These are phyloP conservation scores for Prunella fulvescens DNA, from an alignment of 2,113 vertebrate genomes.

Conservation along the genomic window DNA sequence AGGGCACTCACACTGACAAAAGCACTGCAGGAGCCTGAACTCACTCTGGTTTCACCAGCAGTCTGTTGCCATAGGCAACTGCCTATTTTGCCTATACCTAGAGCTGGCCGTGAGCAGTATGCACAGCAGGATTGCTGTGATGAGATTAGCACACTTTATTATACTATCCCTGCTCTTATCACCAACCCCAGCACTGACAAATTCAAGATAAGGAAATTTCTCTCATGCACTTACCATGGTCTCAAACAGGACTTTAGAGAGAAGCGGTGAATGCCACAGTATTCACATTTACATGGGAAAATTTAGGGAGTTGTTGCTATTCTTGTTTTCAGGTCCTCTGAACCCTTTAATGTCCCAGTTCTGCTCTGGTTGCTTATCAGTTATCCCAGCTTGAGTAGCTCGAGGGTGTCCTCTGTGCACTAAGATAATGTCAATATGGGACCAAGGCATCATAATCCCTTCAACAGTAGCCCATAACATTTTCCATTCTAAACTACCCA, in stretches of 20 bases:
- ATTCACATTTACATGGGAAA: constrained; percentile 37
- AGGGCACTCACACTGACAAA: not conserved
- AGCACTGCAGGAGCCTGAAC: constrained; percentile 2
- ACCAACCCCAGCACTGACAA: constrained; percentile 30
- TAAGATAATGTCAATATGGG: not conserved
- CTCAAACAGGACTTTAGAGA: constrained; percentile 18
- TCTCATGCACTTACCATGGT: constrained; percentile 9
- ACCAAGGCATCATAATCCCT: constrained; percentile 2
- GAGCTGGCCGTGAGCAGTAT: constrained; percentile 2
- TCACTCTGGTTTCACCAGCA: constrained; percentile 23
- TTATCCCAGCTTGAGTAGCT: constrained; percentile 32
- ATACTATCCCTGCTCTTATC: constrained; percentile 50
- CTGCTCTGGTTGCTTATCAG: constrained; percentile 41
- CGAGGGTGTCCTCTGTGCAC: not conserved
- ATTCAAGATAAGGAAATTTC: constrained; percentile 55
- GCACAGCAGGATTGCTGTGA: constrained; percentile 24
- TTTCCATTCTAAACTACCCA: not conserved
- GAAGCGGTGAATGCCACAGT: not conserved
- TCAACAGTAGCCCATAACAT: not conserved
- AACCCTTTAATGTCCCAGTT: not conserved
- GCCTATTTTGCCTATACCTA: constrained; percentile 62
- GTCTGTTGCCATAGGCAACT: constrained; percentile 57
- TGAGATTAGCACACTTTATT: constrained; percentile 57
- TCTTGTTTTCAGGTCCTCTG: constrained; percentile 22
- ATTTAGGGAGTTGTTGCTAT: not conserved